Base-by-base conservation (phyloP, 2,113 vertebrate genomes). In the Gallinago jamesoni region DNA sequence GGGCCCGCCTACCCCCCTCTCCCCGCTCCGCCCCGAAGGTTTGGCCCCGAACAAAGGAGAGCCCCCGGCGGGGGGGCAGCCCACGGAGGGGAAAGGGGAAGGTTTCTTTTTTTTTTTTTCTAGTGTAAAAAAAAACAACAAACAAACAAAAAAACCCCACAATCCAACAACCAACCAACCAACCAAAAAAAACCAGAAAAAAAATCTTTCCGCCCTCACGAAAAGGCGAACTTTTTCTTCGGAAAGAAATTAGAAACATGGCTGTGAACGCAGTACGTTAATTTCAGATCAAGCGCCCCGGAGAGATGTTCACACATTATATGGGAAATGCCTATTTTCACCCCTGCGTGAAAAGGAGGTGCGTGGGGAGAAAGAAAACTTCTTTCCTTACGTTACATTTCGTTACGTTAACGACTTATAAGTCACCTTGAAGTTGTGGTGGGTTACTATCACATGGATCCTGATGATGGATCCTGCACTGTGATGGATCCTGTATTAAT, bases 1-100 rank as follows among this genome's bases (percentile, higher is more conserved):
- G 57, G 57, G 14, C 57, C 52, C n/a, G 47, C 15, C 41, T 18
- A 48, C 13, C 19, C 27, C 22, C 55, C 4, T 7, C 43, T 15
- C 43, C 41, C 35, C 35, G 55, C 80, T 41, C 81, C 56, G 47
- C 57, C 68, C 43, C 80, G 10, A 1, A 10, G 53, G 45, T 12
- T 59, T 7, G 81, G 81, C 90, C 72, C 62, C 79, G 63, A 93
- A 95, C 87, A 95, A 95, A 95, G 74, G 68, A 52, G 84, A 23
- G 74, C 8, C 10, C 35, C 3, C 45, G 41, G 30, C 50, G 59
- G 39, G 59, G 45, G n/a, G 2, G 47, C 37, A 28, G 68, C 24
- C 28, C 5, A 9, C 28, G 55, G 7, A 19, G 43, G 21, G 5
- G 10, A 6, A 4, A 10, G 19, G 31, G 17, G 10, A 22, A 24